phyloP scores from a whole-genome alignment of 2,888 invertebrate species.

The Alitta virens region DNA sequence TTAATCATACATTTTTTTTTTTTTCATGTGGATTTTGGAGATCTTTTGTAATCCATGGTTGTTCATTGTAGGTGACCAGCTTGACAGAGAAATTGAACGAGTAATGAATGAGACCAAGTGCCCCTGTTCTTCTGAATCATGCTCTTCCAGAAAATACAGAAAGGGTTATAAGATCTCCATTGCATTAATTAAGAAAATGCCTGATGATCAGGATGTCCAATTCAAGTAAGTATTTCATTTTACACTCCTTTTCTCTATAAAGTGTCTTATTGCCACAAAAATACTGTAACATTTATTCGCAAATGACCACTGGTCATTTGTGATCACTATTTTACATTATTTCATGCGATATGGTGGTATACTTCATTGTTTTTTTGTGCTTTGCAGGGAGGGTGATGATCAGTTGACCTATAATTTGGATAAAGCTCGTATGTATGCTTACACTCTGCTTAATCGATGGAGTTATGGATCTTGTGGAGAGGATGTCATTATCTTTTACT shows the following conservation, averaged over 20 bases:
- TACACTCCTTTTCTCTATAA: too few species aligned
- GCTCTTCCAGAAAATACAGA: neutral
- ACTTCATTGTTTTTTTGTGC: too few species aligned
- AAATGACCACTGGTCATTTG: too few species aligned
- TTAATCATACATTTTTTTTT: too few species aligned
- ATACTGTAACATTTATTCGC: too few species aligned
- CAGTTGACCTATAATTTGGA: neutral
- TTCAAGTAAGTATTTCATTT: neutral
- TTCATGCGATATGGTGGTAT: too few species aligned
- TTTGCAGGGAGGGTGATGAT: too few species aligned
- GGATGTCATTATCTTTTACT: slow-evolving; percentile 6
- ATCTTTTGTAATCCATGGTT: too few species aligned
- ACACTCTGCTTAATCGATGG: slow-evolving; percentile 9
- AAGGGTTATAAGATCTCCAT: slow-evolving; percentile 3
- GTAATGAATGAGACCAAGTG: slow-evolving; percentile 7
- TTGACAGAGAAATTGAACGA: slow-evolving; percentile 1
- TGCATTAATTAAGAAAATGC: slow-evolving; percentile 2
- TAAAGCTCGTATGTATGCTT: slow-evolving; percentile 4
- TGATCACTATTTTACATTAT: too few species aligned
- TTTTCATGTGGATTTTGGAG: too few species aligned
- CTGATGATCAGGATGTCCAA: neutral
- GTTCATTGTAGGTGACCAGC: slow-evolving; percentile 11
- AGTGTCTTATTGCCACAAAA: too few species aligned
- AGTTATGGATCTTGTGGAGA: slow-evolving; percentile 6
- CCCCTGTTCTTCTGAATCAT: neutral